These are phyloP conservation scores for Zosterops pallidus DNA, from an alignment of 2,113 vertebrate genomes.

Conservation along the genomic window DNA sequence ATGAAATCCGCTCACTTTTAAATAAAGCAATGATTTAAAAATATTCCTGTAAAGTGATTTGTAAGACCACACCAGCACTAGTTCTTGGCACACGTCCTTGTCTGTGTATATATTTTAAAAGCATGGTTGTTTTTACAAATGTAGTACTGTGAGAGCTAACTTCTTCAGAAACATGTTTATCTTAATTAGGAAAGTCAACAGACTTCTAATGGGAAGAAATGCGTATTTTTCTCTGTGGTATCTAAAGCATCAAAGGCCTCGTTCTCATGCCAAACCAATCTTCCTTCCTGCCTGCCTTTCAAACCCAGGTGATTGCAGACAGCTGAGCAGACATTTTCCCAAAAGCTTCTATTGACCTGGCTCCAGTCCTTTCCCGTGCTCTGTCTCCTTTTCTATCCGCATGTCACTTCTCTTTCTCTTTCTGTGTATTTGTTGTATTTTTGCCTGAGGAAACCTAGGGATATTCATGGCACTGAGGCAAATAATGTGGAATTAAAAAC, in stretches of 20 bases:
- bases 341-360: conserved; percentile 79
- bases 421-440: conserved; percentile 72
- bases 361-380: conserved; percentile 69
- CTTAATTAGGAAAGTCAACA: conserved; percentile 89
- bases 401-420: conserved; percentile 71
- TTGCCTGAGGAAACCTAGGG: conserved; percentile 85
- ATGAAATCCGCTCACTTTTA: conserved; percentile 74
- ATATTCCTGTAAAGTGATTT: conserved; percentile 78
- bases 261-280: conserved; percentile 82
- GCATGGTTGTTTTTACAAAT: conserved; percentile 80
- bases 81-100: conserved; percentile 72
- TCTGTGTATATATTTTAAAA: conserved; percentile 77
- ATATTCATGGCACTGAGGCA: conserved; percentile 90
- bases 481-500: conserved; percentile 97
- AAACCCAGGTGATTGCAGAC: conserved; percentile 84
- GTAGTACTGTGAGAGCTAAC: conserved; percentile 76
- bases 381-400: conserved; percentile 65
- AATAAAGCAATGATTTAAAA: conserved; percentile 73
- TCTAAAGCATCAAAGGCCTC: conserved; percentile 81
- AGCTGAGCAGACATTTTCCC: conserved; percentile 82
- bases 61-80: conserved; percentile 79
- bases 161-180: conserved; percentile 86
- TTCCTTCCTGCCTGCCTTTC: conserved; percentile 81
- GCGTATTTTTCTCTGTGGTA: conserved; percentile 77
- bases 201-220: conserved; percentile 81